phyloP scores from a whole-genome alignment of 2,797 vertebrate species.

The Loris lydekkerianus region DNA sequence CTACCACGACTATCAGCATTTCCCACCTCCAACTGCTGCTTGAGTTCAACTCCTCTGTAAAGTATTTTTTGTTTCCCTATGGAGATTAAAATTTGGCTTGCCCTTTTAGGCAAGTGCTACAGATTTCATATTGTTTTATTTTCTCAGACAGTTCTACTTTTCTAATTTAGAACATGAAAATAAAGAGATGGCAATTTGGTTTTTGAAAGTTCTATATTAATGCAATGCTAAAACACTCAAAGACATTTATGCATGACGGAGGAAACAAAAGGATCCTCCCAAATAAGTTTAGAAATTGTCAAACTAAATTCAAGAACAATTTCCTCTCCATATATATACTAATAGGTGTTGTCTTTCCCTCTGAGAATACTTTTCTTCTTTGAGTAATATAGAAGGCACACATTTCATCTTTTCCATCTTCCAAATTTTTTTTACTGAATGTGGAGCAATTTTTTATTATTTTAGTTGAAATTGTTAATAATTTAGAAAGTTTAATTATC shows the following conservation, averaged over 20 bases:
- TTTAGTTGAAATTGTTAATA: constrained; percentile 4
- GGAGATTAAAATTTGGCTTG: background rate
- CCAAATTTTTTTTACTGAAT: background rate
- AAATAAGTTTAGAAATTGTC: background rate
- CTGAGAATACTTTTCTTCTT: background rate
- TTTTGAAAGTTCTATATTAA: background rate
- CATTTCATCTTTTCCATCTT: background rate
- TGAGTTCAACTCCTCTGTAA: background rate
- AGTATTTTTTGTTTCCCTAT: background rate
- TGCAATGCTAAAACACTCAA: background rate
- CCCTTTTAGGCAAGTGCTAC: background rate
- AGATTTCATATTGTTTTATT: background rate
- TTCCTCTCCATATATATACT: background rate
- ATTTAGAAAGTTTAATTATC: background rate
- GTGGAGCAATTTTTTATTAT: background rate
- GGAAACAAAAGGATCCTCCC: background rate
- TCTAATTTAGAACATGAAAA: background rate
- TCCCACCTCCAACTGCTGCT: background rate
- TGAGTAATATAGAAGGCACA: background rate
- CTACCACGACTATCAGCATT: background rate
- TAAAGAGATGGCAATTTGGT: background rate
- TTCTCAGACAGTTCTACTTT: background rate
- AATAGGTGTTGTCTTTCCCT: background rate
- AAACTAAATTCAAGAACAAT: background rate
- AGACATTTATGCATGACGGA: background rate